Percentiles rank a stretch among this genome's conserved stretches.
Evolutionary conservation across 1,140 invertebrate genomes (phyloP).

Genomic region (Leptinotarsa undecemlineata): DNA sequence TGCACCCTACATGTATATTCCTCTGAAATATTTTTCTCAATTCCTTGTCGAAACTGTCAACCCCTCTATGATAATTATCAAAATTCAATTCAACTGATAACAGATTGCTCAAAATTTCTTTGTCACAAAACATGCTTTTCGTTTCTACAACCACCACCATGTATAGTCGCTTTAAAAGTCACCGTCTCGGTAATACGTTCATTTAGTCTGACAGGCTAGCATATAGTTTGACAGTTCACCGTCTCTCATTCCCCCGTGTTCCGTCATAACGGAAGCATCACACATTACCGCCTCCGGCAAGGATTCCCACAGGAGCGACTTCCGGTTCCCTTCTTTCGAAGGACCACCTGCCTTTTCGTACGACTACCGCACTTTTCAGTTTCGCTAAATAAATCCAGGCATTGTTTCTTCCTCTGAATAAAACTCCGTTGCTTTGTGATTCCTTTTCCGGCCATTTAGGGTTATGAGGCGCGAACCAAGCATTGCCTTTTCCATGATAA

Average conservation of each 20-base stretch:
- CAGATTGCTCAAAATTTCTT: too few relatives aligned
- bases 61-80: too few relatives aligned
- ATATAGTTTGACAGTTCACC: constrained; percentile 29
- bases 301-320: constrained; percentile 25
- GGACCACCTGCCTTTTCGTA: constrained; percentile 15
- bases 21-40: too few relatives aligned
- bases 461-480: background rate
- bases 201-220: constrained; percentile 8
- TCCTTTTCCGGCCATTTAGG: constrained; percentile 1
- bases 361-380: background rate
- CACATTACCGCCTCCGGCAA: constrained; percentile 31
- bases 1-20: too few relatives aligned
- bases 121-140: too few relatives aligned
- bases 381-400: constrained; percentile 2
- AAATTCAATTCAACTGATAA: too few relatives aligned
- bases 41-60: too few relatives aligned
- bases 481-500: too few relatives aligned
- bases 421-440: constrained; percentile 2
- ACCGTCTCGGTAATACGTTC: background rate
- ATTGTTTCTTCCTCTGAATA: background rate
- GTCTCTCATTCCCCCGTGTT: constrained; percentile 10
- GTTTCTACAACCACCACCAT: too few relatives aligned
- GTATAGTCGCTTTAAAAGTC: background rate
- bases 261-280: constrained; percentile 31
- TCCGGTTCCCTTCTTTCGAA: constrained; percentile 7